phyloP scores from a whole-genome alignment of 2,113 vertebrate species.

The Lanius collurio region DNA sequence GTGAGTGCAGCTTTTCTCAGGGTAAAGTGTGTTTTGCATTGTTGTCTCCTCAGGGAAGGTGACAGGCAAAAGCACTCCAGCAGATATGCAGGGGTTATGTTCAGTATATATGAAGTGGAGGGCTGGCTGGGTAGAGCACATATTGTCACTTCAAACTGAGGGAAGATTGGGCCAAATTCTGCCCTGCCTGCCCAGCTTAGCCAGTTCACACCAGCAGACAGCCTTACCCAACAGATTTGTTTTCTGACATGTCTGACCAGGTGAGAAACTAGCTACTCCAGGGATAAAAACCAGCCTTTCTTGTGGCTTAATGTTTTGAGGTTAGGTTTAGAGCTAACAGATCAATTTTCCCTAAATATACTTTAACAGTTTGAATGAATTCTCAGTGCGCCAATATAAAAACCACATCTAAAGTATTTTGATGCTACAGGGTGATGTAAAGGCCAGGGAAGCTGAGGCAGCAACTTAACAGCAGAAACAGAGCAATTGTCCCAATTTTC shows the following conservation, averaged over 20 bases:
- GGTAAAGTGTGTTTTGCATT: background rate
- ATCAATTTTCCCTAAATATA: background rate
- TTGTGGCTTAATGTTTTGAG: background rate
- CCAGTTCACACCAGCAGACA: background rate
- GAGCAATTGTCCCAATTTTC: background rate
- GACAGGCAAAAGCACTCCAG: background rate
- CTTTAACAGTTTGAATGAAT: background rate
- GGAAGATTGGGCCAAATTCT: background rate
- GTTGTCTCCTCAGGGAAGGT: background rate
- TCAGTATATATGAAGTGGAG: background rate
- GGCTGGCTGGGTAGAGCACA: background rate
- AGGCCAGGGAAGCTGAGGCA: background rate
- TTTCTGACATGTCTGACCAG: background rate
- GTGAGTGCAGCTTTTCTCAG: constrained; percentile 72
- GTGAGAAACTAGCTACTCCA: background rate
- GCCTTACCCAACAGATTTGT: background rate
- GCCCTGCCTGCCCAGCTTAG: background rate
- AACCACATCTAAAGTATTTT: background rate
- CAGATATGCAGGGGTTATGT: background rate
- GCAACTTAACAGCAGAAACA: background rate
- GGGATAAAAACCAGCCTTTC: background rate
- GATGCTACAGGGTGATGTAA: background rate
- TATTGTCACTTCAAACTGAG: background rate
- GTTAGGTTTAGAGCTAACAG: background rate
- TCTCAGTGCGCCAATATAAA: background rate